These are phyloP conservation scores for Aphodius granarius DNA, from an alignment of 2,888 invertebrate species.

Conservation along the genomic window DNA sequence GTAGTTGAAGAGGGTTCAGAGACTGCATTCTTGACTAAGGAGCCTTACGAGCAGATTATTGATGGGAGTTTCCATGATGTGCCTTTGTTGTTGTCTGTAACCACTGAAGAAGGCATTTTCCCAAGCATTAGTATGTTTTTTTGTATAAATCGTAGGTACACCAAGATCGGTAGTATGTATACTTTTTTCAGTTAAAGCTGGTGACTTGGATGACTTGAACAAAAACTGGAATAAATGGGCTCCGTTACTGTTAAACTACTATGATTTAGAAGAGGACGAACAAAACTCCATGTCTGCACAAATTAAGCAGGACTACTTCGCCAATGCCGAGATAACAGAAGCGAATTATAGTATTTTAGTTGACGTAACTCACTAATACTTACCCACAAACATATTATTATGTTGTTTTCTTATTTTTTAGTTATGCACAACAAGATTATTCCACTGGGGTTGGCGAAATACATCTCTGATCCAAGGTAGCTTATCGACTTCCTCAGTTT, in stretches of 20 bases:
- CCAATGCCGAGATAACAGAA: background rate
- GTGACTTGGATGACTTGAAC: background rate
- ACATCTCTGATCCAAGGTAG: background rate
- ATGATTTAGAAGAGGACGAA: background rate
- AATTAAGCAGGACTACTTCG: background rate
- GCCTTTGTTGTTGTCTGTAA: constrained; percentile 18
- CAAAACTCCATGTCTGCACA: background rate
- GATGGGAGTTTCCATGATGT: background rate
- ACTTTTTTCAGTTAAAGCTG: background rate
- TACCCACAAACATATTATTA: background rate
- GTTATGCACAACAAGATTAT: background rate
- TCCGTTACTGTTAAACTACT: background rate
- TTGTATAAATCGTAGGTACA: background rate
- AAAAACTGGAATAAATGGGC: background rate
- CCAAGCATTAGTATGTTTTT: constrained; percentile 31
- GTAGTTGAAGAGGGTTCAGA: constrained; percentile 38
- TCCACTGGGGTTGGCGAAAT: background rate
- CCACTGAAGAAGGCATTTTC: constrained; percentile 15
- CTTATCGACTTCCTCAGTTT: background rate
- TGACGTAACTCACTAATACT: background rate
- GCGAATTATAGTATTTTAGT: background rate
- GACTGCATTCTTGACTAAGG: constrained; percentile 23
- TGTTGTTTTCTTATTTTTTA: background rate
- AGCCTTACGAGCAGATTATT: background rate
- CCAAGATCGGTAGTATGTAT: background rate